Conservation (phyloP, 2,797 vertebrate genomes). For the Lophotriccus pileatus region DNA sequence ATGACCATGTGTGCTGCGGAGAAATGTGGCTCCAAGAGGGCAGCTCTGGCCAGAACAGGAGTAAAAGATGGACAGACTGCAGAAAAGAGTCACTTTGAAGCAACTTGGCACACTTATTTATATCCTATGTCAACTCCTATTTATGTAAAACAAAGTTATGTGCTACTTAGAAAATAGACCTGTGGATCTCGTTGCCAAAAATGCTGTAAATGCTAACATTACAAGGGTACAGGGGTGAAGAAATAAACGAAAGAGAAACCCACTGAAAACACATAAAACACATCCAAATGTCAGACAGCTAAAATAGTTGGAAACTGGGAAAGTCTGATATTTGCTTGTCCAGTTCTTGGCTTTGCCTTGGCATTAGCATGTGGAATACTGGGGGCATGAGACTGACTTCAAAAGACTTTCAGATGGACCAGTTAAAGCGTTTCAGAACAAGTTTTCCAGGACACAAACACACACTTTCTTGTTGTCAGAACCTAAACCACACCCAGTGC, state of each 20-base stretch:
- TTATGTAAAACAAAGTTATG: background rate
- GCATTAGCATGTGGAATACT: background rate
- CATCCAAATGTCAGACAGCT: background rate
- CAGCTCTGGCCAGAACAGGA: background rate
- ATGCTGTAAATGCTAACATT: background rate
- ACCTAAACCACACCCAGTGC: background rate
- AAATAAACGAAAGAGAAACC: background rate
- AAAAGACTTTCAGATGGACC: background rate
- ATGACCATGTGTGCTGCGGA: rapidly evolving
- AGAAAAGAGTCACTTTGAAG: background rate
- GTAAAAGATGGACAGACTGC: background rate
- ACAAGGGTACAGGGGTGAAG: background rate
- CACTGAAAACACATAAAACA: background rate
- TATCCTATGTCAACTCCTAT: background rate
- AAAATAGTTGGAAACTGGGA: background rate
- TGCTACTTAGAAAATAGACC: background rate
- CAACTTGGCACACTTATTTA: background rate
- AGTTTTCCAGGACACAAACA: background rate
- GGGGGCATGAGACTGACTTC: rapidly evolving
- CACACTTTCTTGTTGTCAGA: background rate
- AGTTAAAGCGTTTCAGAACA: background rate
- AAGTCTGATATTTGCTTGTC: background rate
- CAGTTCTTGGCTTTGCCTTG: background rate
- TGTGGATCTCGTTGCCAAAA: background rate
- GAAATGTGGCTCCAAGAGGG: background rate